A percentile compares a stretch with the other conserved stretches of the same genome.
These are phyloP conservation scores for Zaprionus vittiger DNA, from an alignment of 1,140 invertebrate species.

Conservation along the genomic window DNA sequence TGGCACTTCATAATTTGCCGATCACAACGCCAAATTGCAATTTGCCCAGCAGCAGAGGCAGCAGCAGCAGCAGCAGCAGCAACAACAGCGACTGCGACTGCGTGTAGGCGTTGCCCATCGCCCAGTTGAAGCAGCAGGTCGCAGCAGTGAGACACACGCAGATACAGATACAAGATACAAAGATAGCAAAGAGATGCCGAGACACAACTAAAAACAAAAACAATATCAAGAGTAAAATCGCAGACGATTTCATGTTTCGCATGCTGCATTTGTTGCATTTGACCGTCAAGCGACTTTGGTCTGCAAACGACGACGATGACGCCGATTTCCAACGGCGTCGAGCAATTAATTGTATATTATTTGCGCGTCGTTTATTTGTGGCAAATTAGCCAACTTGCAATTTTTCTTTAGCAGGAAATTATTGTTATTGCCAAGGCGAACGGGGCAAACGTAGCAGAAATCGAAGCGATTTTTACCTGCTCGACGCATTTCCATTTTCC, in stretches of 20 bases:
- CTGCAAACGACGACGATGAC: constrained; percentile 24
- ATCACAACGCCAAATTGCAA: constrained; percentile 74
- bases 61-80: constrained; percentile 4
- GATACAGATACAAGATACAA: constrained; percentile 17
- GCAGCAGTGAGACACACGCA: constrained; percentile 18
- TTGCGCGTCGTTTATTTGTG: constrained; percentile 77
- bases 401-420: constrained; percentile 77
- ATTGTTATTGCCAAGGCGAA: constrained; percentile 71
- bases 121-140: constrained; percentile 51
- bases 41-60: constrained; percentile 53
- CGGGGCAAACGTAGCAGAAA: constrained; percentile 37
- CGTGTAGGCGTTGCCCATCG: constrained; percentile 75
- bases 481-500: constrained; percentile 41
- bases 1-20: constrained; percentile 82
- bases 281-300: constrained; percentile 49
- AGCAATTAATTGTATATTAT: constrained; percentile 82
- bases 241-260: constrained; percentile 34
- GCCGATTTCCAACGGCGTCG: constrained; percentile 52
- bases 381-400: constrained; percentile 79
- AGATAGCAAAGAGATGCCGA: constrained; percentile 17
- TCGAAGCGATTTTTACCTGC: constrained; percentile 20
- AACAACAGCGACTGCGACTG: constrained; percentile 42
- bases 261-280: constrained; percentile 36
- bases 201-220: constrained; percentile 6
- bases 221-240: constrained; percentile 12